phyloP scores from a whole-genome alignment of 1,140 invertebrate genomes.

The Drosophila pandora region DNA sequence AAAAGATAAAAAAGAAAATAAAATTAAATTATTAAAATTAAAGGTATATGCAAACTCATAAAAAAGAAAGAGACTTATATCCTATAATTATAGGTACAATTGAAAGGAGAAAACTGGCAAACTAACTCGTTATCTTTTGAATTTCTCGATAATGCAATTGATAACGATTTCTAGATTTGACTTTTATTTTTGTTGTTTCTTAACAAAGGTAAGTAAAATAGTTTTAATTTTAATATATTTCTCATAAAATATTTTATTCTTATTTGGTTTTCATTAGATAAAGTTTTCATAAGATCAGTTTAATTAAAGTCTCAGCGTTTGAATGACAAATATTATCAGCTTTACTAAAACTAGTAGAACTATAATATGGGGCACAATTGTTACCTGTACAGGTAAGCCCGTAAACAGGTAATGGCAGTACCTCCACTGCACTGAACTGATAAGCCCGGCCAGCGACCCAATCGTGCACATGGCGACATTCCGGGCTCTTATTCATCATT shows the following conservation, averaged over 20 bases:
- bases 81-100: not conserved
- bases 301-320: no score
- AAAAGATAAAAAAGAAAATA: no score
- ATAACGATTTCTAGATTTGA: not conserved
- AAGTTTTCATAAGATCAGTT: no score
- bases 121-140: not conserved
- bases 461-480: conserved; percentile 39
- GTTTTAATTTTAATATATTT: no score
- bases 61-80: not conserved
- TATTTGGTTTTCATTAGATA: no score
- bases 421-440: conserved; percentile 28
- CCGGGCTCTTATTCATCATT: conserved; percentile 24
- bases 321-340: not conserved
- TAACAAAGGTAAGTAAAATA: not conserved
- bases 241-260: no score
- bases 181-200: no score
- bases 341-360: not conserved
- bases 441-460: conserved; percentile 40
- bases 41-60: not conserved
- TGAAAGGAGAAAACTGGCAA: not conserved
- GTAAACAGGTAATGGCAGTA: conserved; percentile 33
- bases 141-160: not conserved
- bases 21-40: not conserved
- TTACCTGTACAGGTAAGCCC: conserved; percentile 13
- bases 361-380: conserved; percentile 7